Percentiles rank a stretch among this genome's conserved stretches.
These are phyloP conservation scores for Cryptoblepharus egeriae DNA, from an alignment of 2,797 vertebrate genomes.

Conservation along the genomic window DNA sequence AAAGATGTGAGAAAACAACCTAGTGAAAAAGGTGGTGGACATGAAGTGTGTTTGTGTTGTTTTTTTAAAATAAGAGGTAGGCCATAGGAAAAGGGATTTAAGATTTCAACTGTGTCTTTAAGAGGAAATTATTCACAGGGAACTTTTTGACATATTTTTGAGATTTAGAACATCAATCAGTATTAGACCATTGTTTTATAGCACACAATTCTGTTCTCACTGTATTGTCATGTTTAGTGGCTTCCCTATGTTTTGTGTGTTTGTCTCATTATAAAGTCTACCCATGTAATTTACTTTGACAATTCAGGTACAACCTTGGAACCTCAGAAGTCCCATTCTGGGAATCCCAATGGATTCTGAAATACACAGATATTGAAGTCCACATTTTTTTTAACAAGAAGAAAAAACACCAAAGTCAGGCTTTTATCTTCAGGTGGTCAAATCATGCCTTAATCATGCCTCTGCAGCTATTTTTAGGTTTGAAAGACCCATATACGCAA, in stretches of 20 bases:
- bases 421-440: too few relatives aligned
- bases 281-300: not conserved
- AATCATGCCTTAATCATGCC: too few relatives aligned
- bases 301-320: too few relatives aligned
- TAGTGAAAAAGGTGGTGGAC: not conserved
- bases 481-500: too few relatives aligned
- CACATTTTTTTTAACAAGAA: too few relatives aligned
- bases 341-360: too few relatives aligned
- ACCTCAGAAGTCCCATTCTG: too few relatives aligned
- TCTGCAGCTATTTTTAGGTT: too few relatives aligned
- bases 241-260: not conserved
- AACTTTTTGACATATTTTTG: not conserved
- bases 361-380: too few relatives aligned
- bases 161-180: not conserved
- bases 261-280: not conserved
- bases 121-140: not conserved
- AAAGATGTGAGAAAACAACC: not conserved
- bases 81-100: not conserved
- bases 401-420: too few relatives aligned
- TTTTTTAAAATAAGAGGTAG: too few relatives aligned
- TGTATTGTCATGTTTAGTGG: not conserved
- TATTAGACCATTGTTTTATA: not conserved
- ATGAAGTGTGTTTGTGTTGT: too few relatives aligned
- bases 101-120: not conserved
- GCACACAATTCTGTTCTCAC: not conserved